Conservation (phyloP, 2,113 vertebrate species). For the Oplegnathus fasciatus region DNA sequence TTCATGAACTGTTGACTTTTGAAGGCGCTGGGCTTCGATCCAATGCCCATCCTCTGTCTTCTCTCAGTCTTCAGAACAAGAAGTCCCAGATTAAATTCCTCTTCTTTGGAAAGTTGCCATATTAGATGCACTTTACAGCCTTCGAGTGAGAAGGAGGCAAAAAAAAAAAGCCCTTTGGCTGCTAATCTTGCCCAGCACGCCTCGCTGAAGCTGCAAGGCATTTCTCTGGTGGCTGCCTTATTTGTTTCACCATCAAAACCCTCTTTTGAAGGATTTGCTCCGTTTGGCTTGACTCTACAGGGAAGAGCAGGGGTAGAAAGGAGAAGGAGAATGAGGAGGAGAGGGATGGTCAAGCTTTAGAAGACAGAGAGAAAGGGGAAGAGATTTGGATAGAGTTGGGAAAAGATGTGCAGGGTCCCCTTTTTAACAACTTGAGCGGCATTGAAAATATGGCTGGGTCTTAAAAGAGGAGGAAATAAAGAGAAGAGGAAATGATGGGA, state of each 20-base stretch:
- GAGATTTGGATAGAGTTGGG: conserved; percentile 21
- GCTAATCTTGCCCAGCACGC: conserved; percentile 44
- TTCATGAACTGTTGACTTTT: conserved; percentile 32
- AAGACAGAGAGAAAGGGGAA: conserved; percentile 6
- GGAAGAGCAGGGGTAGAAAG: conserved; percentile 18
- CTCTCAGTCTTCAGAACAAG: conserved; percentile 34
- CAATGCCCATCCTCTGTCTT: neutral
- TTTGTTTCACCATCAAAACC: conserved; percentile 63
- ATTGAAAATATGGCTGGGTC: conserved; percentile 26
- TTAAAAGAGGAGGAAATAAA: neutral
- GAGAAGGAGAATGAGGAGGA: conserved; percentile 5
- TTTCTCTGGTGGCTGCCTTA: conserved; percentile 45
- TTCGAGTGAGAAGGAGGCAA: conserved; percentile 1
- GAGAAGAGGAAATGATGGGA: conserved; percentile 1
- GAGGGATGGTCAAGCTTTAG: conserved; percentile 25
- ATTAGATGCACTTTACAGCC: conserved; percentile 40
- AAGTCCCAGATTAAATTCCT: conserved; percentile 19
- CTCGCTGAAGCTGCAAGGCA: conserved; percentile 32
- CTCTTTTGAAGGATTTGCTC: conserved; percentile 50
- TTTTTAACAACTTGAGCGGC: conserved; percentile 8
- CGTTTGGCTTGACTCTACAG: conserved; percentile 37
- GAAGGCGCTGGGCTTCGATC: neutral
- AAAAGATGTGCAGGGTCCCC: neutral
- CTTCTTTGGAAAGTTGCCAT: conserved; percentile 29
- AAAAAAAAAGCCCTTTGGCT: conserved; percentile 39